Conservation (phyloP, 1,140 invertebrate genomes). For the Anastrepha obliqua region DNA sequence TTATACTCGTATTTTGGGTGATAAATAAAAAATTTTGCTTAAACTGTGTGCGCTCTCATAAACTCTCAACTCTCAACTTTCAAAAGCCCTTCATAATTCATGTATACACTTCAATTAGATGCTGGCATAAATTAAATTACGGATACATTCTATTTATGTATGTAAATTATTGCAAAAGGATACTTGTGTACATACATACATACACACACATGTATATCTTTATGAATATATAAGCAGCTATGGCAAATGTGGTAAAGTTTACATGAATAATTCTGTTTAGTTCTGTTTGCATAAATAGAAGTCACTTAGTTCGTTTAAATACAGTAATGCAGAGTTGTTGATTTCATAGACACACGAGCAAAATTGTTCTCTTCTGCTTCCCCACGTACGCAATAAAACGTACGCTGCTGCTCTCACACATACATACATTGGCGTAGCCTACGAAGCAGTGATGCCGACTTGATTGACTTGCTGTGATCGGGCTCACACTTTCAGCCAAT, state of each 20-base stretch:
- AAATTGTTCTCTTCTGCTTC: too few relatives aligned
- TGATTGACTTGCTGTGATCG: too few relatives aligned
- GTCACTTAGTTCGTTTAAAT: neutral
- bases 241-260: neutral
- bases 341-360: too few relatives aligned
- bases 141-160: neutral
- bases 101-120: conserved; percentile 13
- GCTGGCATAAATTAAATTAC: conserved; percentile 22
- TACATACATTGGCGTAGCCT: too few relatives aligned
- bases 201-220: too few relatives aligned
- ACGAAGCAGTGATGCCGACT: too few relatives aligned
- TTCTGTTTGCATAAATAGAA: conserved; percentile 6
- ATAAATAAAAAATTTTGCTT: neutral
- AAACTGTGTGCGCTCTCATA: neutral
- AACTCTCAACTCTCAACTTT: neutral
- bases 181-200: too few relatives aligned
- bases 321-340: too few relatives aligned
- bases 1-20: neutral
- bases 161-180: neutral
- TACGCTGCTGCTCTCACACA: too few relatives aligned
- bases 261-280: conserved; percentile 5
- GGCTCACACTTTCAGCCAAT: too few relatives aligned
- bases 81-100: neutral
- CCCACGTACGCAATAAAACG: too few relatives aligned
- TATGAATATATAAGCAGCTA: neutral